Percentiles rank a stretch among this genome's conserved stretches.
Evolutionary conservation across 2,888 invertebrate species (phyloP).

Genomic region (Brachyopa scutellaris): DNA sequence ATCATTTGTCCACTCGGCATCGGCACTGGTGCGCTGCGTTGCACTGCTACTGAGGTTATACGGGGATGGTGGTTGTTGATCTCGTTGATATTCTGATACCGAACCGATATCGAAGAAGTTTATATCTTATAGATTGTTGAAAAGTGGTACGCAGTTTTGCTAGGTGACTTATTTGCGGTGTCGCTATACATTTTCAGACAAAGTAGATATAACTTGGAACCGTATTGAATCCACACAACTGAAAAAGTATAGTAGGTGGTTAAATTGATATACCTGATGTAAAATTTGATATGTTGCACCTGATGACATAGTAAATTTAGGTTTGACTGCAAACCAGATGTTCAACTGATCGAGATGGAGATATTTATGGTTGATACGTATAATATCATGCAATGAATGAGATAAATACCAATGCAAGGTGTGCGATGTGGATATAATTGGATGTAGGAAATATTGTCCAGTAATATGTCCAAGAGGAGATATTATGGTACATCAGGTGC

Average conservation of each 20-base stretch:
- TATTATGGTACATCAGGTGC: too few relatives aligned
- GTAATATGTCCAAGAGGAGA: too few relatives aligned
- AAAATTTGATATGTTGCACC: conserved; percentile 67
- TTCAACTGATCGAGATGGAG: conserved; percentile 43
- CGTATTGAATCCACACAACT: conserved; percentile 42
- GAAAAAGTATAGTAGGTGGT: conserved; percentile 55
- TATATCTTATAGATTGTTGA: neutral
- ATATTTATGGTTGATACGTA: conserved; percentile 50
- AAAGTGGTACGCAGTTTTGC: conserved; percentile 38
- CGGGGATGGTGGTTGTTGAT: conserved; percentile 46
- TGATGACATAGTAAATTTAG: conserved; percentile 62
- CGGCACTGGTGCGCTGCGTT: neutral
- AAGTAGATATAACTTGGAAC: conserved; percentile 51
- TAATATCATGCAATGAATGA: conserved; percentile 23
- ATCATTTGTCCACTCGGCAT: conserved; percentile 61
- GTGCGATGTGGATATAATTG: neutral
- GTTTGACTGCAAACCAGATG: conserved; percentile 55
- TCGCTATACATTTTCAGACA: conserved; percentile 31
- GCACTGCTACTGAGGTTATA: neutral
- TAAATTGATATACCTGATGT: conserved; percentile 62
- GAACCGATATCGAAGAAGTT: conserved; percentile 18
- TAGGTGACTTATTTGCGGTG: conserved; percentile 40
- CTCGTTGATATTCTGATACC: conserved; percentile 31
- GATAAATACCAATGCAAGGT: neutral
- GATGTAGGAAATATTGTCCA: neutral